Evolutionary conservation across 2,888 invertebrate species (phyloP).

Genomic region (Carabus problematicus): DNA sequence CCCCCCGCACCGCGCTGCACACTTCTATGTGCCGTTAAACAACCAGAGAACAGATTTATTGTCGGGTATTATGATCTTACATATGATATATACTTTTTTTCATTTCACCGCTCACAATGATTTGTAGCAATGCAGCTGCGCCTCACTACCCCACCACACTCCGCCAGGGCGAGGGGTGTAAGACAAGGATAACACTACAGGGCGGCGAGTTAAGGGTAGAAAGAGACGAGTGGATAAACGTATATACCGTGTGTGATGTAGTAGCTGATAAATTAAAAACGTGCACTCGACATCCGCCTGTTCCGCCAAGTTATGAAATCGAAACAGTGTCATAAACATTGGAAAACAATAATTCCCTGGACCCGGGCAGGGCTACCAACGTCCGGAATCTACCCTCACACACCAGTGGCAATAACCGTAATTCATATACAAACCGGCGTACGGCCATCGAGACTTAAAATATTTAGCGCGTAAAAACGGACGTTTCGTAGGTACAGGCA

Average conservation of each 20-base stretch:
- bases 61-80: conserved; percentile 43
- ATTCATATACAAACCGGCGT: conserved; percentile 51
- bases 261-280: conserved; percentile 63
- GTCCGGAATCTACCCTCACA: conserved; percentile 45
- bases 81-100: conserved; percentile 55
- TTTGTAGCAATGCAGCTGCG: conserved; percentile 58
- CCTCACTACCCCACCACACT: conserved; percentile 56
- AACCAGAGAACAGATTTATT: conserved; percentile 43
- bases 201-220: too few relatives aligned
- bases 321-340: conserved; percentile 62
- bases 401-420: conserved; percentile 52
- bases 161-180: not conserved
- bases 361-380: conserved; percentile 44
- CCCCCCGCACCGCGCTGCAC: not conserved
- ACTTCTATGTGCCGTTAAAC: conserved; percentile 40
- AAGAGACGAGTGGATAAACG: conserved; percentile 46
- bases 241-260: conserved; percentile 50
- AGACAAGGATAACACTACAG: too few relatives aligned
- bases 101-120: conserved; percentile 52
- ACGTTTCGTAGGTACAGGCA: not conserved
- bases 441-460: conserved; percentile 40
- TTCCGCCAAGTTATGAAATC: conserved; percentile 61
- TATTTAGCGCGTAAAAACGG: conserved; percentile 37
- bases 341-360: conserved; percentile 60
- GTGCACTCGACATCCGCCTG: conserved; percentile 55